A percentile compares a stretch with the other conserved stretches of the same genome.
Conservation (phyloP, 2,888 invertebrate species). For the Iselma pallidipennis region DNA sequence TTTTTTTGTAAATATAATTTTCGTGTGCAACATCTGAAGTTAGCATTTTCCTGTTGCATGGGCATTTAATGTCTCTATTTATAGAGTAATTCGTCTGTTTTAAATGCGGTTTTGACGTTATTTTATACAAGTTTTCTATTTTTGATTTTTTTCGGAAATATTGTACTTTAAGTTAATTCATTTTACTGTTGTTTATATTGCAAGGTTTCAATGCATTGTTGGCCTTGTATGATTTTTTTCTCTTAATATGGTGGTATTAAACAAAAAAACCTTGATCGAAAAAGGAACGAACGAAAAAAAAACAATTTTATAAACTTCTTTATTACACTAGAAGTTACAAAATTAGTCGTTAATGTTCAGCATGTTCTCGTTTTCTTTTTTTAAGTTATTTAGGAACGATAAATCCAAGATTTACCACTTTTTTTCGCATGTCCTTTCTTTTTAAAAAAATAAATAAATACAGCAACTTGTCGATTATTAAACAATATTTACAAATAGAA, state of each 20-base stretch:
- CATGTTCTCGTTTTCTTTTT: constrained; percentile 3
- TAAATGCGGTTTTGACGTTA: not conserved
- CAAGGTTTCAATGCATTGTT: not conserved
- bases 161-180: not conserved
- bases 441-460: constrained; percentile 26
- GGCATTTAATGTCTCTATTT: constrained; percentile 11
- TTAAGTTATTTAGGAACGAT: constrained; percentile 23
- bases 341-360: constrained; percentile 21
- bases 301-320: constrained; percentile 22
- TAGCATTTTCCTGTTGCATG: constrained; percentile 13
- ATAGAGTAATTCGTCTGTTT: constrained; percentile 1
- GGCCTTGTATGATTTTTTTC: constrained; percentile 14
- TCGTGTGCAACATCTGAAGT: constrained; percentile 22
- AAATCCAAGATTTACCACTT: constrained; percentile 12
- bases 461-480: constrained; percentile 12
- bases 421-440: too few relatives aligned
- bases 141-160: not conserved
- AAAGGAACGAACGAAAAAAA: constrained; percentile 14
- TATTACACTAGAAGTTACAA: constrained; percentile 26
- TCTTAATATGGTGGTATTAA: constrained; percentile 17
- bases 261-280: constrained; percentile 20
- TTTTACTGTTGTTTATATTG: not conserved
- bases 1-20: constrained; percentile 10
- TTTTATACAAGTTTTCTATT: not conserved
- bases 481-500: constrained; percentile 17